A percentile compares a stretch with the other conserved stretches of the same genome.
Evolutionary conservation across 2,113 vertebrate genomes (phyloP).

Genomic region (Chascanopsetta lugubris): DNA sequence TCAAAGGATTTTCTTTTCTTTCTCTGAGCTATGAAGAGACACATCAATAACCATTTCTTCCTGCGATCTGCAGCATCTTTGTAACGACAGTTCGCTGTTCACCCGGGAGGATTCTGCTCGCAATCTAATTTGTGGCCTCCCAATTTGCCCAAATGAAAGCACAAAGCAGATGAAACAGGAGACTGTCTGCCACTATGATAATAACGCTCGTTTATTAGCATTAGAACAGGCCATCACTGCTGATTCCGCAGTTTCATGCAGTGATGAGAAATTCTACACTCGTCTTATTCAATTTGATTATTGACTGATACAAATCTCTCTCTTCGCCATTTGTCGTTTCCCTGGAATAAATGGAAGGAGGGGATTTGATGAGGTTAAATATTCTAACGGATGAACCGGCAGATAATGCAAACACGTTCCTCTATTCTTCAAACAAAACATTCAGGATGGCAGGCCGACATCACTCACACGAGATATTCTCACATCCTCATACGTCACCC

Average conservation of each 20-base stretch:
- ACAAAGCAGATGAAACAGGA: conserved; percentile 56
- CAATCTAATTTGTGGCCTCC: conserved; percentile 47
- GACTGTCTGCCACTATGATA: conserved; percentile 35
- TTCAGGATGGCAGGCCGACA: conserved; percentile 9
- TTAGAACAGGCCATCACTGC: conserved; percentile 38
- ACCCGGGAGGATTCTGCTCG: conserved; percentile 29
- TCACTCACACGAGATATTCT: conserved; percentile 22
- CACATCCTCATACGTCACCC: conserved; percentile 10
- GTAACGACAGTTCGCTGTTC: conserved; percentile 14
- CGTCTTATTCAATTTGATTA: conserved; percentile 48
- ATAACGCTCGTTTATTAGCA: conserved; percentile 57
- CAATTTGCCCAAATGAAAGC: conserved; percentile 60
- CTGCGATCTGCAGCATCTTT: conserved; percentile 3
- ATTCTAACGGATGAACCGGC: conserved; percentile 6
- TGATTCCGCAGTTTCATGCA: conserved; percentile 5
- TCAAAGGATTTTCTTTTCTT: conserved; percentile 15
- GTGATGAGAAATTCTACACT: conserved; percentile 19
- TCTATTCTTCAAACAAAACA: conserved; percentile 8
- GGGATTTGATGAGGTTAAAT: conserved; percentile 33
- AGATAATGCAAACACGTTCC: conserved; percentile 22
- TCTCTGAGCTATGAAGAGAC: conserved; percentile 7
- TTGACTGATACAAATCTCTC: conserved; percentile 28
- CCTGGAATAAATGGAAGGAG: conserved; percentile 40
- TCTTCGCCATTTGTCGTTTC: conserved; percentile 22
- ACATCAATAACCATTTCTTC: conserved; percentile 1